Percentiles rank a stretch among this genome's conserved stretches.
These are phyloP conservation scores for Campoplex capitator DNA, from an alignment of 2,888 invertebrate genomes.

Conservation along the genomic window DNA sequence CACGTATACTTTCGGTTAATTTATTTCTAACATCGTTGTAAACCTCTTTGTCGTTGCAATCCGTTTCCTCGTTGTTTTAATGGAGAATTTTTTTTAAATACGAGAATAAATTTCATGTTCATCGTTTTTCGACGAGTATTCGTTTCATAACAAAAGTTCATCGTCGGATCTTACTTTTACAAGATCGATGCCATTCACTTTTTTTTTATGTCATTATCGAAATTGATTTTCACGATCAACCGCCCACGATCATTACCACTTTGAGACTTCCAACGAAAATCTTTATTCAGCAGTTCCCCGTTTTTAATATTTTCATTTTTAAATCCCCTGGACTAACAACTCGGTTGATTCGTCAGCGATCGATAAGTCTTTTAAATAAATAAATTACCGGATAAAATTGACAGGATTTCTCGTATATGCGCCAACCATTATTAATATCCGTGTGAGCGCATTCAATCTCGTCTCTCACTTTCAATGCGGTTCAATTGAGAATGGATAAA, in stretches of 20 bases:
- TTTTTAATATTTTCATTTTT: background rate
- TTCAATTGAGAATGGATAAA: background rate
- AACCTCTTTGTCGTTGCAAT: background rate
- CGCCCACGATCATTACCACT: background rate
- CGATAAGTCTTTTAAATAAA: background rate
- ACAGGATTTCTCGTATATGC: conserved; percentile 18
- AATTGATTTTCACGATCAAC: background rate
- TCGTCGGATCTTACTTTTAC: background rate
- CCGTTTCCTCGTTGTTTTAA: background rate
- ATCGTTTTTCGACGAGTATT: background rate
- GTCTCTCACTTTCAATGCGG: background rate
- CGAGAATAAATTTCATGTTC: background rate
- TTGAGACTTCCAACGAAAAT: background rate
- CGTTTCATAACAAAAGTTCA: background rate
- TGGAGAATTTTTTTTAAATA: background rate
- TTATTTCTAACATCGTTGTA: background rate
- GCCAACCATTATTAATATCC: conserved; percentile 24
- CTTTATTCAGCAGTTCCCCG: background rate
- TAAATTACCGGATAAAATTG: conserved; percentile 8
- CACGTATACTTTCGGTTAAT: background rate
- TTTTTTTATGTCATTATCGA: background rate
- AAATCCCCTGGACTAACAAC: background rate
- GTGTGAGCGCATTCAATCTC: background rate
- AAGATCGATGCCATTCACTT: too few relatives aligned
- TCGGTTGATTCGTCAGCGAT: conserved; percentile 10